These are phyloP conservation scores for Mayetiola destructor DNA, from an alignment of 2,888 invertebrate genomes.

Conservation along the genomic window DNA sequence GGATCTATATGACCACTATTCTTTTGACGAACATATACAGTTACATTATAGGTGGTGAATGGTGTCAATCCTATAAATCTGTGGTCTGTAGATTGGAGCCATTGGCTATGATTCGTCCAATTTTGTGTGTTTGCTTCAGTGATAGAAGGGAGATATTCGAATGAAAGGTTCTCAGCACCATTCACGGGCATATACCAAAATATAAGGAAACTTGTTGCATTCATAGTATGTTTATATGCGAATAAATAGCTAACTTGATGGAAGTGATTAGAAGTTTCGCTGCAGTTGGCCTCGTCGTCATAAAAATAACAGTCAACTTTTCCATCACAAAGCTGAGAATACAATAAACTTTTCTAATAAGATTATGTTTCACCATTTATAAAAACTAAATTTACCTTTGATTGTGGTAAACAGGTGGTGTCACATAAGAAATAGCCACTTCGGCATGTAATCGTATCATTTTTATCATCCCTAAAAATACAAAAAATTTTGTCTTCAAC, in stretches of 20 bases:
- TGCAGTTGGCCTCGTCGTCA: slow-evolving; percentile 57
- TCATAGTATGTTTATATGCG: slow-evolving; percentile 47
- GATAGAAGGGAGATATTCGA: slow-evolving; percentile 57
- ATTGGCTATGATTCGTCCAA: slow-evolving; percentile 44
- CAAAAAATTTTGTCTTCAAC: neutral
- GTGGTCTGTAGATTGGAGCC: slow-evolving; percentile 46
- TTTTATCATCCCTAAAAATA: neutral
- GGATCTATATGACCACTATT: slow-evolving; percentile 41
- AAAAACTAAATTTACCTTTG: too few relatives aligned
- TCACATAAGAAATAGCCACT: slow-evolving; percentile 44
- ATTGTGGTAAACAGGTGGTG: slow-evolving; percentile 40
- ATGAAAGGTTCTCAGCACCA: slow-evolving; percentile 25
- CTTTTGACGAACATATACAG: slow-evolving; percentile 53
- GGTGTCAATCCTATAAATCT: slow-evolving; percentile 51
- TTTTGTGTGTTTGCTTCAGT: slow-evolving; percentile 34
- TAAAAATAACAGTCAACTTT: slow-evolving; percentile 55
- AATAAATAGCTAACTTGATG: slow-evolving; percentile 47
- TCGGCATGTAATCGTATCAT: slow-evolving; percentile 16
- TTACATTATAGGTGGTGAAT: slow-evolving; percentile 63
- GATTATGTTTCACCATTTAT: too few relatives aligned
- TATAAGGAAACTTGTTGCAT: slow-evolving; percentile 46
- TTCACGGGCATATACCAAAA: slow-evolving; percentile 43
- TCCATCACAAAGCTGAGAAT: slow-evolving; percentile 55
- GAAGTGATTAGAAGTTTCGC: slow-evolving; percentile 28
- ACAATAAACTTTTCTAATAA: too few relatives aligned